Conservation (phyloP, 2,888 invertebrate genomes). For the Scaptomyza parva region DNA sequence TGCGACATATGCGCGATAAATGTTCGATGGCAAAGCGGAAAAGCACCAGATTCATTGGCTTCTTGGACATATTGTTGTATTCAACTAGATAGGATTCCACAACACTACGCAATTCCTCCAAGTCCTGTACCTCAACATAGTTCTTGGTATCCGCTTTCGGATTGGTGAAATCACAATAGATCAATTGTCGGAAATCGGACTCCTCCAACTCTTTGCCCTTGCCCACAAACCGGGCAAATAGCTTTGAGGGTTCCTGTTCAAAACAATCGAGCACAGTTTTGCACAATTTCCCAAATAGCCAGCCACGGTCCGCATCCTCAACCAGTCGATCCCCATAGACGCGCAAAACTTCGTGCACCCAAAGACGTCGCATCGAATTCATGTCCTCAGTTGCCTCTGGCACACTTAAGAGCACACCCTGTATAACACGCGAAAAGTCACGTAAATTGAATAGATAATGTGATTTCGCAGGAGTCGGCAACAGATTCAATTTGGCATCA, state of each 20-base stretch:
- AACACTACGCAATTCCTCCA: conserved; percentile 91
- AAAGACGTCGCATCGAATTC: conserved; percentile 94
- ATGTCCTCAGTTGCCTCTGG: conserved; percentile 96
- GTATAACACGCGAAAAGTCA: conserved; percentile 96
- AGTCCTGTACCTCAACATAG: conserved; percentile 94
- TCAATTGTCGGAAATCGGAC: conserved; percentile 91
- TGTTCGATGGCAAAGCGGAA: conserved; percentile 98
- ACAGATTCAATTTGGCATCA: conserved; percentile 90
- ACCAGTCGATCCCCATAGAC: conserved; percentile 97
- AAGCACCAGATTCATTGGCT: conserved; percentile 97
- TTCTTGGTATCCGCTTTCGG: conserved; percentile 95
- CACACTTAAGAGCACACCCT: conserved; percentile 95
- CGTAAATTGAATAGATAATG: conserved; percentile 98
- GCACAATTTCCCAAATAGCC: conserved; percentile 91
- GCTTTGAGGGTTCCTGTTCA: conserved; percentile 88
- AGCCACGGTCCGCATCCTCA: conserved; percentile 92
- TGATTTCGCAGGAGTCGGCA: conserved; percentile 96
- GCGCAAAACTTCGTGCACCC: conserved; percentile 97
- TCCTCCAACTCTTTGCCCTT: conserved; percentile 87
- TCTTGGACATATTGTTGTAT: conserved; percentile 97
- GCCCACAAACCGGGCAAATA: conserved; percentile 89
- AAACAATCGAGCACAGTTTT: conserved; percentile 87
- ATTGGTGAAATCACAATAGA: conserved; percentile 98
- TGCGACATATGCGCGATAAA: conserved; percentile 94
- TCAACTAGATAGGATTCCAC: conserved; percentile 95